Evolutionary conservation across 1,140 invertebrate species (phyloP), one percentile per base, ranked within the genome.

Genomic region (Helicorthomorpha holstii): DNA sequence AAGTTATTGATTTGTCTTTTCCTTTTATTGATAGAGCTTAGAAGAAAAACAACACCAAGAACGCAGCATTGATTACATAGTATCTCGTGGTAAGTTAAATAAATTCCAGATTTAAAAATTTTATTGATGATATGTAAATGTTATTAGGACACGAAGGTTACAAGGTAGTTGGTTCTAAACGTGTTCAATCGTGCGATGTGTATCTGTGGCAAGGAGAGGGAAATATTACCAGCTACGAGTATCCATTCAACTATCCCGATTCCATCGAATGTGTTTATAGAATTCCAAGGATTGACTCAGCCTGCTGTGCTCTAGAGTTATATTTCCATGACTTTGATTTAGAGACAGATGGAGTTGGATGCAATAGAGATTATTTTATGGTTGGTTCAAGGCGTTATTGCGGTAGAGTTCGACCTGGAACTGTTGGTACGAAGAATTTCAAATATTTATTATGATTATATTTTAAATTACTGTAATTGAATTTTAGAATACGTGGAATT

Each of bases 271-370:
- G 58, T 38, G 51, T 51, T 10, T 59, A 59, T 50, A 23, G 57
- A 26, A 46, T 59, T 27, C 48, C 54, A 51, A 52, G 55, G 43
- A 48, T 55, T 14, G 55, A 59, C n/a, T 7, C 23, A 7, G 38
- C 51, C 45, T 23, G 38, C 10, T 59, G 58, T 34, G 51, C 54
- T 29, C 23, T 59, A 12, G 54, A 56, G 41, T 16, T 59, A 1
- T 46, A 38, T n/a, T 59, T 59, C 27, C 58, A 59, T 24, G 58
- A 59, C 41, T 59, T 59, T 48, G 58, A 59, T 46, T 27, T 58
- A n/a, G 7, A 22, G 19, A 48, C 14, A 49, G 54, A 52, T 25
- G 44, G 29, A 50, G 45, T 54, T 25, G 2, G 48, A 4, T 59
- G 57, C 25, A n/a, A 42, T 12, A 50, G 54, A 24, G 58, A 58